Conservation (phyloP, 2,888 invertebrate species). For the Rhamnusium bicolor region DNA sequence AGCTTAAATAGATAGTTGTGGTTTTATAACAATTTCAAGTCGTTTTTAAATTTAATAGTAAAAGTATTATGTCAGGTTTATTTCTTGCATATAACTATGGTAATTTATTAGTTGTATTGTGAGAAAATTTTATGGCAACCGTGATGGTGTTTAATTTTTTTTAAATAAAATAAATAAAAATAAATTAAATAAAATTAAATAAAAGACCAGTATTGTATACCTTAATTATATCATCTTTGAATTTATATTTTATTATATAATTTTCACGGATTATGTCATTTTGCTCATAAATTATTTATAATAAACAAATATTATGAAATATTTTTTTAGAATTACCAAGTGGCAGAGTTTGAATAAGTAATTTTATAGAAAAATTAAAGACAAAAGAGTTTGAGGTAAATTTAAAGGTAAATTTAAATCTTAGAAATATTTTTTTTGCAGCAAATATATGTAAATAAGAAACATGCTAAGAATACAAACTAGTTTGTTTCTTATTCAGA, state of each 20-base stretch:
- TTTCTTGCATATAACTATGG: not conserved
- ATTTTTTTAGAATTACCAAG: not conserved
- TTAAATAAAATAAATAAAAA: not conserved
- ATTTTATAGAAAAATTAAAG: not conserved
- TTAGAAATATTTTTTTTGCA: not conserved
- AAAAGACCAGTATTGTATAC: too few relatives aligned
- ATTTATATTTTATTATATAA: conserved; percentile 1
- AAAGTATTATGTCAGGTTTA: not conserved
- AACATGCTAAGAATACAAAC: too few relatives aligned
- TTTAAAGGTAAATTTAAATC: not conserved
- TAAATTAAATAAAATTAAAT: too few relatives aligned
- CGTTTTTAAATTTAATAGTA: not conserved
- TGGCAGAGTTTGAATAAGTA: not conserved
- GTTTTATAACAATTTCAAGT: not conserved
- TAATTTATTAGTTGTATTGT: not conserved
- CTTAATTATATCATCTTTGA: not conserved
- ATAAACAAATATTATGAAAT: not conserved
- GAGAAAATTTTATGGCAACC: not conserved
- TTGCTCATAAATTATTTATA: conserved; percentile 6
- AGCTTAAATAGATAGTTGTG: not conserved
- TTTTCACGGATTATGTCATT: conserved; percentile 11
- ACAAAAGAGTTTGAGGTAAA: not conserved
- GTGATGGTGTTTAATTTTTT: not conserved
- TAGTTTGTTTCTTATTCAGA: too few relatives aligned
- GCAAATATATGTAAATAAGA: not conserved